Conservation (phyloP, 2,888 invertebrate genomes). For the Euplexia lucipara region DNA sequence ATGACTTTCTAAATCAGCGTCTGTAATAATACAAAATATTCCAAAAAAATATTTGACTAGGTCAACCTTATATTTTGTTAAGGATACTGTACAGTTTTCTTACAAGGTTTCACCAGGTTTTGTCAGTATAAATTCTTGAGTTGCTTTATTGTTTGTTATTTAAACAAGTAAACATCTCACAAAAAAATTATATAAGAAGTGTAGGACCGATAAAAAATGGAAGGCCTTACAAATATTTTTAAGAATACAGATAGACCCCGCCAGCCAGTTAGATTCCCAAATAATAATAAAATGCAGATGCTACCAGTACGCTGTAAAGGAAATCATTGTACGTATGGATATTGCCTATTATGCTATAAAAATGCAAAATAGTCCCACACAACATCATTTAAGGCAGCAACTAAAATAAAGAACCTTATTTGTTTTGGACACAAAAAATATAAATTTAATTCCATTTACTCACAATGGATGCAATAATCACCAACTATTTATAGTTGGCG, state of each 20-base stretch:
- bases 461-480: neutral
- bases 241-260: neutral
- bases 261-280: neutral
- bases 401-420: neutral
- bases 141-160: no score
- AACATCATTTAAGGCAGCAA: slow-evolving; percentile 2
- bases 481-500: no score
- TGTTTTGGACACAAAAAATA: neutral
- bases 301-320: neutral
- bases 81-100: no score
- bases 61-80: no score
- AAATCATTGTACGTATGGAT: slow-evolving; percentile 9
- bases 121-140: no score
- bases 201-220: neutral
- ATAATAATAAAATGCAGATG: slow-evolving; percentile 34
- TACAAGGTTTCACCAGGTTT: neutral
- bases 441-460: neutral
- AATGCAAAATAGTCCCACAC: slow-evolving; percentile 32
- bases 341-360: slow-evolving; percentile 25
- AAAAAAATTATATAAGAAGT: neutral
- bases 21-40: neutral
- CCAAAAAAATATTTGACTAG: no score
- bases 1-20: neutral
- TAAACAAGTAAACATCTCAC: no score
- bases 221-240: neutral